phyloP scores from a whole-genome alignment of 2,113 vertebrate genomes.

The Mixornis gularis region DNA sequence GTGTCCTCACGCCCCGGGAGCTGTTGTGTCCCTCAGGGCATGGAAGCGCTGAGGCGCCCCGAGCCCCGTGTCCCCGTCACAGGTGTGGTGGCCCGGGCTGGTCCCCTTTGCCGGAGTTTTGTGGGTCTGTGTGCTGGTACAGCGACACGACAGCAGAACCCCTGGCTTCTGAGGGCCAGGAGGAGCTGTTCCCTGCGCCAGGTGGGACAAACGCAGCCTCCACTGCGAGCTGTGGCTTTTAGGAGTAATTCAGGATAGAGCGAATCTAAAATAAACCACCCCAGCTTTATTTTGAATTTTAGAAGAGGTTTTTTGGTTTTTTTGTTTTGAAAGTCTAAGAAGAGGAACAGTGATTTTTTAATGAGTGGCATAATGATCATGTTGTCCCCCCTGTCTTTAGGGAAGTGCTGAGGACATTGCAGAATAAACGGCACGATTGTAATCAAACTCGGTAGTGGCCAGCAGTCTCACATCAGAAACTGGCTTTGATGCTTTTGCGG shows the following conservation, averaged over 20 bases:
- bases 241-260: not conserved
- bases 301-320: not conserved
- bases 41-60: not conserved
- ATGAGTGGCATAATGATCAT: not conserved
- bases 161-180: not conserved
- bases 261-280: not conserved
- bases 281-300: not conserved
- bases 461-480: not conserved
- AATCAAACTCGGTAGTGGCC: accelerated
- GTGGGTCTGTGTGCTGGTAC: accelerated
- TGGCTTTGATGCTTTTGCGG: not conserved
- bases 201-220: not conserved
- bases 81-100: not conserved
- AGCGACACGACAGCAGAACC: accelerated
- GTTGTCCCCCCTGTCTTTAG: not conserved
- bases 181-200: accelerated
- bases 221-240: not conserved
- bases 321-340: not conserved
- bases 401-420: not conserved
- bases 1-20: accelerated
- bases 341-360: not conserved
- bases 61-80: accelerated
- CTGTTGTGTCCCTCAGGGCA: accelerated
- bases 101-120: accelerated
- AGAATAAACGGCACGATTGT: not conserved